Evolutionary conservation across 2,113 vertebrate species (phyloP), one percentile per base, ranked within the genome.

Genomic region (Crypturellus undulatus): DNA sequence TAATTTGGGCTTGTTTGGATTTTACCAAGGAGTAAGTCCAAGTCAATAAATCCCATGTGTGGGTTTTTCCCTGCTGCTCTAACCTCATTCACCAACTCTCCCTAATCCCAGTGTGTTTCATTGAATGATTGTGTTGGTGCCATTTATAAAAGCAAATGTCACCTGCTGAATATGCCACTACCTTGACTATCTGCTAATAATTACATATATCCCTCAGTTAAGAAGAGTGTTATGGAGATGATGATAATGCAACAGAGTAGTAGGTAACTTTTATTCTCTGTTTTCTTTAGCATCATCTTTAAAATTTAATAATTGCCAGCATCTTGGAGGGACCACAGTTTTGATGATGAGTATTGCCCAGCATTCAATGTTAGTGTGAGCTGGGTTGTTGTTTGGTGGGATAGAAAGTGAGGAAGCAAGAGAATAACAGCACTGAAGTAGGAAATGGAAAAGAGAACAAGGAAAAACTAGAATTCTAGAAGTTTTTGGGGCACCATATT

Each of bases 241-340:
- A 7, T 2, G 42, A 16, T 71, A 8, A 0, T 63, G 45, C 12
- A 12, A 5, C 51, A n/a, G 49, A 1, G 25, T 4, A 5, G 32
- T 20, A 24, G 21, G 12, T 67, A 67, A 43, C 30, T 63, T 69
- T 22, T 13, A 2, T 17, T 17, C 40, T 79, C 24, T 14, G 18
- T 10, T 51, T 80, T 4, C 36, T 73, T 89, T 16, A 65, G 19
- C 30, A 30, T 40, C 19, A 5, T 36, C n/a, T 84, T 79, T 51
- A 28, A n/a, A 65, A 47, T 52, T 9, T 3, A 5, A 43, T 36
- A 18, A 5, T 26, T 78, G 6, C 19, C 34, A 42, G 8, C 26
- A 9, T 56, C 36, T 34, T 22, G 32, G 9, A 69, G 65, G 12
- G 12, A 73, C 43, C 24, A 89, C 54, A 60, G 12, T 6, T 78